Base-by-base conservation (phyloP, 2,797 vertebrate species). In the Arrhamphus sclerolepis region DNA sequence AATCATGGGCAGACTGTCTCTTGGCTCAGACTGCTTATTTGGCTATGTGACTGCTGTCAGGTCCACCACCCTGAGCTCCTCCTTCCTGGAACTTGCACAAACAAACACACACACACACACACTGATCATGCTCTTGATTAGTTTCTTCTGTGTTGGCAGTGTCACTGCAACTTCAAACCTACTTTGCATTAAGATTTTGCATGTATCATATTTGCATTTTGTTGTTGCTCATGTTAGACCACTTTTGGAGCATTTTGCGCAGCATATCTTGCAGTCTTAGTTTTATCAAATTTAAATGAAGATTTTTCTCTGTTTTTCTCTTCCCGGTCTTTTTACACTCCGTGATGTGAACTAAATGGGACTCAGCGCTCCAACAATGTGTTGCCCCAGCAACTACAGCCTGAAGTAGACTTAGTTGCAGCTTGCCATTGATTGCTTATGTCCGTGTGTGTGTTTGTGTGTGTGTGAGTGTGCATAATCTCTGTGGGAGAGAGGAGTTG, bases 21-120 rank as follows among this genome's bases (percentile, higher is more conserved):
- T 63, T 71, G 78, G 75, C 73, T 73, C 50, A 50, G 24, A 22
- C 21, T 39, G 39, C 46, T 63, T 59, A 38, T 73, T n/a, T n/a
- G n/a, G 13, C 48, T 75, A 78, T 84, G 84, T 89, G 87, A 84
- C 84, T 82, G 42, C 64, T 51, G 62, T 77, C 87, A 85, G 75
- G 80, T 84, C 4, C 61, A 38, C 80, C 70, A 76, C 66, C 59
- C 29, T 21, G 52, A 47, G 67, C 70, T 70, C 62, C 20, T 13
- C 55, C 77, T 66, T 62, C 24, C 40, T 20, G 5, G 11, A 34
- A 39, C 29, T 10, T 14, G 17, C 46, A 19, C 44, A 20, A 16
- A n/a, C 26, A 40, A 39, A 40, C 53, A 47, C n/a, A 26, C 41
- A 47, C 62, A 24, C 19, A 55, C 18, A 29, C 46, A 22, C 1